Evolutionary conservation across 2,113 vertebrate genomes (phyloP).

Genomic region (Hiodon alosoides): DNA sequence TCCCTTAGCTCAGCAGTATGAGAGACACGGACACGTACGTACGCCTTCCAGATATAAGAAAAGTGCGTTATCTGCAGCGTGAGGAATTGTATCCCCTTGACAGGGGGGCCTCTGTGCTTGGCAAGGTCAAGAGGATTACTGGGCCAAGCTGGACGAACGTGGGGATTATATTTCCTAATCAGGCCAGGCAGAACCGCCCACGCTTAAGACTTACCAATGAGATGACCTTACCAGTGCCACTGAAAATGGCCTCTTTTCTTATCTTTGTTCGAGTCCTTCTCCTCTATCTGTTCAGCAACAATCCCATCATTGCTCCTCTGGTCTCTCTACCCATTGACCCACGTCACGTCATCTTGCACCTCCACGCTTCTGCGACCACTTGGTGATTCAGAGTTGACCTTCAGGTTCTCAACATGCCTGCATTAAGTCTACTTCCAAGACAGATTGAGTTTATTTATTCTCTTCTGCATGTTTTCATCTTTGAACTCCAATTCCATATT

Average conservation of each 20-base stretch:
- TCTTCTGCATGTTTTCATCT: no score
- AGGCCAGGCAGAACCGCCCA: constrained; percentile 49
- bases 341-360: no score
- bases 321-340: no score
- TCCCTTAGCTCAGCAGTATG: neutral
- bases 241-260: constrained; percentile 16
- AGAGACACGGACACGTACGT: neutral
- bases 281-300: no score
- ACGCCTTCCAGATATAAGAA: neutral
- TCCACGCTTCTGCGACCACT: no score
- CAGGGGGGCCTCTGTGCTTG: constrained; percentile 32
- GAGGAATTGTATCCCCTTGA: constrained; percentile 35
- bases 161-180: constrained; percentile 58
- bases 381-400: no score
- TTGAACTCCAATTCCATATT: no score
- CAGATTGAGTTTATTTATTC: no score
- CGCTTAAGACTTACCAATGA: constrained; percentile 29
- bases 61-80: constrained; percentile 18
- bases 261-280: neutral
- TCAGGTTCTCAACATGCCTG: no score
- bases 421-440: no score
- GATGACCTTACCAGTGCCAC: constrained; percentile 35
- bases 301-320: no score
- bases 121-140: constrained; percentile 49
- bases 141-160: constrained; percentile 35